Base-by-base conservation (phyloP, 1,140 invertebrate species). In the Drosophila repletoides region DNA sequence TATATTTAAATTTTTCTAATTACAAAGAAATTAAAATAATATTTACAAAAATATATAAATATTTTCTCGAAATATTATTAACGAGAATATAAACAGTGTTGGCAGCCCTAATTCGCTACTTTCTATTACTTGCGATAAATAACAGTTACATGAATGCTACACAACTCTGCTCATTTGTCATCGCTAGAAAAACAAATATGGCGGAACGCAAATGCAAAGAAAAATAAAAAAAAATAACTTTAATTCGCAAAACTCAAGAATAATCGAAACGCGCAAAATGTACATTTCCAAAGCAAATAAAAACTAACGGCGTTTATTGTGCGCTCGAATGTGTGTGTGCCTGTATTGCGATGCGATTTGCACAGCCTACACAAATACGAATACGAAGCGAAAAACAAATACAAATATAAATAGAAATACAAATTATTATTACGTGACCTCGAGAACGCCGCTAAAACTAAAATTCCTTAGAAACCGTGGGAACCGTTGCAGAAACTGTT, bases 151-250 rank as follows among this genome's bases (percentile, higher is more conserved):
- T 2, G 3, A 26, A 26, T 31, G 12, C 2, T 10, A 5, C 19
- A n/a, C 63, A 66, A 49, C 55, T 22, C 21, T 43, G 2, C 7
- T 10, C 6, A 55, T n/a, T 6, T 26, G 21, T 38, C 70, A 70
- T 69, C 75, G 53, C 74, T 52, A 80, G 29, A 41, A 80, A 80
- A 80, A 80, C 71, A 80, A 80, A 80, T 68, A 80, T 80, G 76
- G 76, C 76, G 76, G 76, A 80, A 72, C 34, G 59, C 52, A 61
- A 72, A 67, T 72, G 70, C 61, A 71, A 80, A 68, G 66, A 72
- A 65, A 72, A 72, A 21, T 64, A 45, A 72, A 79, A 15, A 51
- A 22, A 71, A 33, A 40, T 70, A 58, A 64, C 21, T 58, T 46
- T 15, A 33, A 33, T 15, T 64, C 31, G 12, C 24, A 60, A 40